phyloP scores from a whole-genome alignment of 2,113 vertebrate genomes.

The Tauraco erythrolophus region DNA sequence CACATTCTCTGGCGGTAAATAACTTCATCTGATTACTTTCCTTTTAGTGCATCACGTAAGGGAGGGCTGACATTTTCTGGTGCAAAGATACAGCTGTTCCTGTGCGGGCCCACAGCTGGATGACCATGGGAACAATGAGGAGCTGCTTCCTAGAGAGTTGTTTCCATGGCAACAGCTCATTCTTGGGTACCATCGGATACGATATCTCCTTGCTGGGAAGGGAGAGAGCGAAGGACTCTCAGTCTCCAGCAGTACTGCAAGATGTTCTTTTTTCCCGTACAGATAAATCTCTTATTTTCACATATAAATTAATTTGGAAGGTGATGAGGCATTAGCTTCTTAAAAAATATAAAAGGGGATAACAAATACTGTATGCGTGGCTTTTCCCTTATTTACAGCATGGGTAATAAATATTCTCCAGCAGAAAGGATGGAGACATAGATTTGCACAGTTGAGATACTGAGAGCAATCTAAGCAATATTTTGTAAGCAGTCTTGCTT shows the following conservation, averaged over 20 bases:
- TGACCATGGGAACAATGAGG: conserved; percentile 68
- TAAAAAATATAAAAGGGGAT: conserved; percentile 19
- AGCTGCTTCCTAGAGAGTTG: conserved; percentile 62
- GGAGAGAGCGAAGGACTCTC: conserved; percentile 44
- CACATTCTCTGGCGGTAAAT: conserved; percentile 88
- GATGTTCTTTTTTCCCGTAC: conserved; percentile 26
- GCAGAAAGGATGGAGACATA: neutral
- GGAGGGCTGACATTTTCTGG: conserved; percentile 35
- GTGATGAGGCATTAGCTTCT: conserved; percentile 4
- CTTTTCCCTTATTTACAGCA: neutral
- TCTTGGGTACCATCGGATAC: conserved; percentile 34
- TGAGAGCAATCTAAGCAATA: neutral
- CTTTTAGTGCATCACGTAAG: neutral
- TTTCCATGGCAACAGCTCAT: conserved; percentile 80
- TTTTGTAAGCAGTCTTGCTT: neutral
- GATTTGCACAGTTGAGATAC: neutral
- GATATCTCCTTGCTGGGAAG: conserved; percentile 52
- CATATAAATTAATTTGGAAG: conserved; percentile 71
- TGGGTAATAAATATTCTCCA: conserved; percentile 10
- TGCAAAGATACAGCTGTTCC: conserved; percentile 3
- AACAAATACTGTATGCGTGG: neutral
- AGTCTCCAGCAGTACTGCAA: conserved; percentile 52
- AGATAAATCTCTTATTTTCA: conserved; percentile 49
- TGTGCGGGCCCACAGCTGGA: conserved; percentile 68
- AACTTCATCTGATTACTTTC: neutral